Base-by-base conservation (phyloP, 2,888 invertebrate genomes). In the Drosophila niveifrons region DNA sequence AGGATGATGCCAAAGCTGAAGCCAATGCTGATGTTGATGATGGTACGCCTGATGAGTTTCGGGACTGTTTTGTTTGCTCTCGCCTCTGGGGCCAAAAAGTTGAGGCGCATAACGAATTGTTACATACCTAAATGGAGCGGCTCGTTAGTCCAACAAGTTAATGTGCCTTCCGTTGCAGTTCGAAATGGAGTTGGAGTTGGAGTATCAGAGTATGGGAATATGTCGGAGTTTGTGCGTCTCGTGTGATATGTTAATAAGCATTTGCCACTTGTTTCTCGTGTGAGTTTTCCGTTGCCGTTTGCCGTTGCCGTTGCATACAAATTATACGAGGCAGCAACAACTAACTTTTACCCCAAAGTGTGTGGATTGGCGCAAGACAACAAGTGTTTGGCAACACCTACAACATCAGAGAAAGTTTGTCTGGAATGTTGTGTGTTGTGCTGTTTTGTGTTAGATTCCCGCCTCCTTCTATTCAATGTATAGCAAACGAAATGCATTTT, bases 111-210 rank as follows among this genome's bases (percentile, higher is more conserved):
- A 89, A 85, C 90, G 89, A 89, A 90, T 88, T 89, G 90, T 90
- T 88, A 89, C 89, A 87, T 76, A 80, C 77, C 73, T 80, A 89
- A 90, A 89, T 88, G 87, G 89, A 89, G 80, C 84, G 77, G 73
- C 85, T 85, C 85, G 85, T 85, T 85, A 85, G 89, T 68, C 72
- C 85, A 85, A 85, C 85, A 85, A 85, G 85, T 89, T 89, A 85
- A 85, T 85, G 89, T 81, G 77, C 85, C 66, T 72, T 34, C 17
- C 34, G 46, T 18, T 13, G 31, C 18, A 55, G 57, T 57, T 46
- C 55, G 44, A 29, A 51, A 10, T 43, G 58, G 65, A 55, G 52
- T 18, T 52, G 50, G 43, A 23, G 23, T 23, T 6, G n/a, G 18
- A 41, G 39, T 36, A 3, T 18, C 15, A 39, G 36, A 52, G 47